Evolutionary conservation across 1,140 invertebrate genomes (phyloP).

Genomic region (Zaprionus taronus): DNA sequence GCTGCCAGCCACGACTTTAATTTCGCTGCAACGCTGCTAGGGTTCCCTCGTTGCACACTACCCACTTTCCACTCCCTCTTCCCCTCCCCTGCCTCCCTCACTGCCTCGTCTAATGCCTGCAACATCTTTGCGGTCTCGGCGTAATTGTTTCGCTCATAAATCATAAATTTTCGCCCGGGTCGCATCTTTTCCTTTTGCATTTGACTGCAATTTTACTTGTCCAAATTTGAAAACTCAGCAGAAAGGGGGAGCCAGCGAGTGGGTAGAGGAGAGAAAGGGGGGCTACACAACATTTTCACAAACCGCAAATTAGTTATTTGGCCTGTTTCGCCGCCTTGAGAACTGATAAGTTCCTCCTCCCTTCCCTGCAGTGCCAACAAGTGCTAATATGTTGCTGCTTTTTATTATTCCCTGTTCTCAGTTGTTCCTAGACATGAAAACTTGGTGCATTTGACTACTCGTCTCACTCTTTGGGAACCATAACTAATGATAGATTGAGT

Average conservation of each 20-base stretch:
- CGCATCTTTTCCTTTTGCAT: conserved; percentile 59
- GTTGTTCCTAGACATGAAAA: neutral
- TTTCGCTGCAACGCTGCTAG: conserved; percentile 69
- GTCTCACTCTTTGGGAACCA: neutral
- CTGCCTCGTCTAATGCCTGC: conserved; percentile 58
- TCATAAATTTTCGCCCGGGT: conserved; percentile 70
- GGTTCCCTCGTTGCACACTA: conserved; percentile 14
- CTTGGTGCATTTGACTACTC: neutral
- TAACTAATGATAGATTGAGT: neutral
- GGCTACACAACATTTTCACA: conserved; percentile 50
- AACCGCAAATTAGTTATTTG: conserved; percentile 58
- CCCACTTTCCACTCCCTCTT: neutral
- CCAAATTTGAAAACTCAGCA: conserved; percentile 38
- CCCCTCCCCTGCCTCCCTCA: conserved; percentile 27
- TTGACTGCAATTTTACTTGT: conserved; percentile 73
- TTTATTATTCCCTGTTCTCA: neutral
- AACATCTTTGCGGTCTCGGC: conserved; percentile 65
- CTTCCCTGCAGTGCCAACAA: neutral
- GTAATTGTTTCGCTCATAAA: conserved; percentile 79
- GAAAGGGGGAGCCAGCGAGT: neutral
- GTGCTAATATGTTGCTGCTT: neutral
- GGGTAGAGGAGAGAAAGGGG: neutral
- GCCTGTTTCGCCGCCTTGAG: conserved; percentile 15
- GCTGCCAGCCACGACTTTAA: conserved; percentile 77
- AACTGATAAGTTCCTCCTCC: neutral